Evolutionary conservation across 2,797 vertebrate species (phyloP).

Genomic region (Aplochiton taeniatus): DNA sequence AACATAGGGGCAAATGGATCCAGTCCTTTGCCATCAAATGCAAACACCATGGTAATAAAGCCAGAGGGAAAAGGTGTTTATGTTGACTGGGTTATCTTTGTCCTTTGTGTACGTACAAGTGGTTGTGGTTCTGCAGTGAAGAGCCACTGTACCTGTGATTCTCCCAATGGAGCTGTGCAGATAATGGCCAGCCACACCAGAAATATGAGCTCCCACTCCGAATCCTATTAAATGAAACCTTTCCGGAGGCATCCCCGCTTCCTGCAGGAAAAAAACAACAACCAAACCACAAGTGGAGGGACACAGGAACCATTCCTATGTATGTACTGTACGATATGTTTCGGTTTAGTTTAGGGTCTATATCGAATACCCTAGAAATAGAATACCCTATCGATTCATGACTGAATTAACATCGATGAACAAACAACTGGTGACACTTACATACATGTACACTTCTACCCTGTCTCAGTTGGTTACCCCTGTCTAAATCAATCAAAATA

Average conservation of each 20-base stretch:
- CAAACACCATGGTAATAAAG: background rate
- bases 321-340: background rate
- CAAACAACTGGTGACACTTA: no score
- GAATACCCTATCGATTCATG: no score
- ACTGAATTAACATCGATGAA: no score
- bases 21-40: conserved; percentile 12
- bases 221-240: conserved; percentile 34
- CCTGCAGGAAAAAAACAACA: conserved; percentile 9
- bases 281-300: no score
- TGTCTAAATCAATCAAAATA: no score
- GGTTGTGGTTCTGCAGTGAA: no score
- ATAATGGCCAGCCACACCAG: conserved; percentile 21
- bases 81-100: background rate
- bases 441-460: no score
- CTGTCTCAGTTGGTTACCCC: no score
- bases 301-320: background rate
- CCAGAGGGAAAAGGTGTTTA: no score
- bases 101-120: background rate
- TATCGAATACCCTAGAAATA: no score
- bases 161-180: conserved; percentile 28
- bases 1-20: conserved; percentile 32
- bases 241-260: conserved; percentile 1
- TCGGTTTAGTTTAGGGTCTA: no score
- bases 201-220: conserved; percentile 36
- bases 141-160: conserved; percentile 29